These are phyloP conservation scores for Bombus picipes DNA, from an alignment of 1,140 invertebrate genomes.

Conservation along the genomic window DNA sequence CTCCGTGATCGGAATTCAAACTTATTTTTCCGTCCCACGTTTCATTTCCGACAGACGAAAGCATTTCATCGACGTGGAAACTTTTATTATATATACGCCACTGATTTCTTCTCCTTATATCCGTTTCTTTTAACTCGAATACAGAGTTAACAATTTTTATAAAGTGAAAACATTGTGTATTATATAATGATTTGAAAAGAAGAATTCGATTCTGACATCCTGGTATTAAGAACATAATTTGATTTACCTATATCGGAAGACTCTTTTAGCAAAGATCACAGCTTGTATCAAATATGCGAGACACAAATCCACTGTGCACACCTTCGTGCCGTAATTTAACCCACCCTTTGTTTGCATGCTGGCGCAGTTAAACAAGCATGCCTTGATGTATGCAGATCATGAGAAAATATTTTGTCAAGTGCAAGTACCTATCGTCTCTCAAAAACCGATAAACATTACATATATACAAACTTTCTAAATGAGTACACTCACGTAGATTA, in stretches of 20 bases:
- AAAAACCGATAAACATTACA: constrained; percentile 31
- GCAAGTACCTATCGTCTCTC: constrained; percentile 15
- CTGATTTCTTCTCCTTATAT: too few relatives aligned
- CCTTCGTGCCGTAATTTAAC: constrained; percentile 43
- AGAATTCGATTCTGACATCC: background rate
- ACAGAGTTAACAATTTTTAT: too few relatives aligned
- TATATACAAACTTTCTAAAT: background rate
- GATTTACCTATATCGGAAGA: background rate
- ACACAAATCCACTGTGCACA: constrained; percentile 28
- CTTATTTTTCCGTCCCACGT: constrained; percentile 7
- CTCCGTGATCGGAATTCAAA: background rate
- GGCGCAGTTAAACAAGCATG: constrained; percentile 33
- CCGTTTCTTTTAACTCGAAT: background rate
- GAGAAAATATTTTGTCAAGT: constrained; percentile 65
- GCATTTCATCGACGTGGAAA: background rate
- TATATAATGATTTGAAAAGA: too few relatives aligned
- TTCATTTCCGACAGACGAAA: background rate
- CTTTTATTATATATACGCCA: background rate
- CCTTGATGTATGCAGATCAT: background rate
- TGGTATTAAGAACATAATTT: background rate
- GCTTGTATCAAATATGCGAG: constrained; percentile 5
- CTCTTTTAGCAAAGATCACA: background rate
- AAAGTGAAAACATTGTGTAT: too few relatives aligned
- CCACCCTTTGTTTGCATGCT: constrained; percentile 52
- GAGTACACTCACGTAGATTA: too few relatives aligned